Percentiles rank a stretch among this genome's conserved stretches.
Conservation (phyloP, 2,113 vertebrate genomes). For the Rhinoderma darwinii region DNA sequence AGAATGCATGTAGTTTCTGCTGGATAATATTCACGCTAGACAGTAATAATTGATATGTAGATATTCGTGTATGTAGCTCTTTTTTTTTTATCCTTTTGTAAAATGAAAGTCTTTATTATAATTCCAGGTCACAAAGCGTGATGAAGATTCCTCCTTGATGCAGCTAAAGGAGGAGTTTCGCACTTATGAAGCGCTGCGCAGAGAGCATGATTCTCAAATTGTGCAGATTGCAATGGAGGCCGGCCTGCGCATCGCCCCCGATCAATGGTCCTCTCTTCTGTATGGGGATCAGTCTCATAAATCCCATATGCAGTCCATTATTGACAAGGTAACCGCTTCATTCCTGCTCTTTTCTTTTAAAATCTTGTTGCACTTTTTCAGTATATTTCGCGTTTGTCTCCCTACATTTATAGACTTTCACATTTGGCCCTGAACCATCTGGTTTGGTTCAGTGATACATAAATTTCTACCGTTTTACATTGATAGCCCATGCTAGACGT, state of each 20-base stretch:
- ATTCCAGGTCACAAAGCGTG: constrained; percentile 91
- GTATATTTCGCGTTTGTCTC: background rate
- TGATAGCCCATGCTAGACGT: background rate
- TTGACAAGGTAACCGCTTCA: constrained; percentile 89
- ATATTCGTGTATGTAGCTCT: background rate
- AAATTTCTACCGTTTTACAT: background rate
- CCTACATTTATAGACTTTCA: background rate
- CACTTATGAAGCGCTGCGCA: constrained; percentile 91
- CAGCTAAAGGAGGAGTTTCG: constrained; percentile 97
- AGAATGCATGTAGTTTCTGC: no score
- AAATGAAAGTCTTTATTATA: background rate
- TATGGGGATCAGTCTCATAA: constrained; percentile 98
- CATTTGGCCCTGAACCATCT: background rate
- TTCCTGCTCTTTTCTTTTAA: constrained; percentile 48
- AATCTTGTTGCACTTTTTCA: background rate
- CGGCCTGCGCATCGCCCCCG: constrained; percentile 95
- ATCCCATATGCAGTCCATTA: constrained; percentile 99
- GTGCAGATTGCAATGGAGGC: constrained; percentile 99
- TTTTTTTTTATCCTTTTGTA: background rate
- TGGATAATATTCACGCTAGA: no score
- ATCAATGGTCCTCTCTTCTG: constrained; percentile 96
- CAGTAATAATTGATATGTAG: background rate
- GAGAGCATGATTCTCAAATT: constrained; percentile 98
- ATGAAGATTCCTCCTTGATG: constrained; percentile 98
- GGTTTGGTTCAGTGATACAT: background rate